Percentiles rank a stretch among this genome's conserved stretches.
These are phyloP conservation scores for Xylota segnis DNA, from an alignment of 2,888 invertebrate species.

Conservation along the genomic window DNA sequence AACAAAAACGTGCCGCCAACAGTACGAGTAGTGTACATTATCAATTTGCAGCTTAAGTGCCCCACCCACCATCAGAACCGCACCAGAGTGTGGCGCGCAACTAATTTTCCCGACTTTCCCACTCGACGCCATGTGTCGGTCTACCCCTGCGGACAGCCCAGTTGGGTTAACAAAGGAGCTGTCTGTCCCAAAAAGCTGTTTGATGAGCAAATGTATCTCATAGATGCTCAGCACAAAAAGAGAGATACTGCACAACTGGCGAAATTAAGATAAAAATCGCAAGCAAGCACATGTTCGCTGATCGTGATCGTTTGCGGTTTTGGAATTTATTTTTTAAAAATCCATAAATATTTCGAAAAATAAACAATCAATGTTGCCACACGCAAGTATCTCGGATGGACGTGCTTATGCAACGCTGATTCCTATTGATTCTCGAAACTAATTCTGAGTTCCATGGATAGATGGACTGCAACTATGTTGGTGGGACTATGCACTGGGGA, in stretches of 20 bases:
- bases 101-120: constrained; percentile 55
- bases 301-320: background rate
- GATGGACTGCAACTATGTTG: background rate
- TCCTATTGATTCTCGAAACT: background rate
- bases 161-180: constrained; percentile 25
- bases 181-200: constrained; percentile 7
- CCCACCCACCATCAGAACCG: constrained; percentile 20
- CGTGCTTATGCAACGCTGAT: constrained; percentile 5
- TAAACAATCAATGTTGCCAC: constrained; percentile 18
- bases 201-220: constrained; percentile 6
- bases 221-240: background rate
- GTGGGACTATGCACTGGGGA: background rate
- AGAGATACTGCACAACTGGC: constrained; percentile 17
- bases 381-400: background rate
- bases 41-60: constrained; percentile 37
- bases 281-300: constrained; percentile 17
- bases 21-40: constrained; percentile 31
- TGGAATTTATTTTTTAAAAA: background rate
- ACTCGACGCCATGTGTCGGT: constrained; percentile 43
- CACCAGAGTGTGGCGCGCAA: constrained; percentile 26
- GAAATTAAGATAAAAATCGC: constrained; percentile 24
- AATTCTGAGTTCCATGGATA: constrained; percentile 4
- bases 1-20: constrained; percentile 28
- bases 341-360: constrained; percentile 29
- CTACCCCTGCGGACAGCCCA: constrained; percentile 8